These are phyloP conservation scores for Goniozus legneri DNA, from an alignment of 1,140 invertebrate genomes.

Conservation along the genomic window DNA sequence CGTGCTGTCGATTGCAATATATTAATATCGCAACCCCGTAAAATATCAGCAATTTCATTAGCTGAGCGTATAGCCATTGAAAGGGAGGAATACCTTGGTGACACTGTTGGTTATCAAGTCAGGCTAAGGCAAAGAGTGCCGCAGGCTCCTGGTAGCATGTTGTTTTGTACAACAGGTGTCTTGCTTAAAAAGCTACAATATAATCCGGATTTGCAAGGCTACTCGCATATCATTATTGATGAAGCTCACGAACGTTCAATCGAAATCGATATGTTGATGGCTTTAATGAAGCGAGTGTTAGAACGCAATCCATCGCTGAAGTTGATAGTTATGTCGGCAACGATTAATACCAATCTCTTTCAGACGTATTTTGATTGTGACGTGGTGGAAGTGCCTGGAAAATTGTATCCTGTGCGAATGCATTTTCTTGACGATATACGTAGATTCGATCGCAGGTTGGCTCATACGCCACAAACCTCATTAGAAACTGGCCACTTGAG, in stretches of 20 bases:
- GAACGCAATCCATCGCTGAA: conserved; percentile 51
- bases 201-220: conserved; percentile 51
- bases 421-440: conserved; percentile 56
- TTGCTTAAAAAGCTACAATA: conserved; percentile 65
- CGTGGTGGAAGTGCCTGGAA: conserved; percentile 53
- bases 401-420: conserved; percentile 58
- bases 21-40: conserved; percentile 84
- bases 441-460: not conserved
- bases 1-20: conserved; percentile 64
- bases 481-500: conserved; percentile 6
- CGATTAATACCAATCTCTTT: conserved; percentile 72
- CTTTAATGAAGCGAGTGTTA: conserved; percentile 55
- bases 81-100: conserved; percentile 73
- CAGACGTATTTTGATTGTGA: conserved; percentile 66
- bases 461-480: not conserved
- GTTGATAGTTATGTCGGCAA: conserved; percentile 85
- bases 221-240: conserved; percentile 72
- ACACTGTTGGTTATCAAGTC: conserved; percentile 81
- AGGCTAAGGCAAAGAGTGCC: conserved; percentile 31
- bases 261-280: conserved; percentile 63
- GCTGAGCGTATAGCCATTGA: conserved; percentile 82
- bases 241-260: conserved; percentile 74
- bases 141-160: conserved; percentile 49
- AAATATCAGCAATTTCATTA: conserved; percentile 86
- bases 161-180: conserved; percentile 76